Conservation (phyloP, 2,888 invertebrate genomes). For the Troides oblongomaculatus region DNA sequence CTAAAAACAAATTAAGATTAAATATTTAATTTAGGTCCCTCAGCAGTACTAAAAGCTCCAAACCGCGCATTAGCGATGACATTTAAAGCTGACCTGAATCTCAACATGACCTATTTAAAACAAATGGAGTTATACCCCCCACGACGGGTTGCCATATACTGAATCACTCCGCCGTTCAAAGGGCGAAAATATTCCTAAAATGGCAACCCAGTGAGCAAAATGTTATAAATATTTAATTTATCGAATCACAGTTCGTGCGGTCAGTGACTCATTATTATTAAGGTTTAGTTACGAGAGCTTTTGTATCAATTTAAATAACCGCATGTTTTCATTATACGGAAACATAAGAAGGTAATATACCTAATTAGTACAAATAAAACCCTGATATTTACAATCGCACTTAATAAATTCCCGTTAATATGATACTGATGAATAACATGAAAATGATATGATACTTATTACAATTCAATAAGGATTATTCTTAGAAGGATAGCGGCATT, state of each 20-base stretch:
- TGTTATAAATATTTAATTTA: conserved; percentile 31
- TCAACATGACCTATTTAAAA: conserved; percentile 16
- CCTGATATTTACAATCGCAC: conserved; percentile 54
- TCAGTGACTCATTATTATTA: conserved; percentile 51
- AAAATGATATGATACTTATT: conserved; percentile 9
- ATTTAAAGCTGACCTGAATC: conserved; percentile 12
- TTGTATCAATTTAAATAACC: conserved; percentile 3
- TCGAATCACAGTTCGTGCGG: conserved; percentile 38
- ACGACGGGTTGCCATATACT: conserved; percentile 1
- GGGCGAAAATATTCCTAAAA: conserved; percentile 2
- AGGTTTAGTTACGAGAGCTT: conserved; percentile 43
- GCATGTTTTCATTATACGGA: conserved; percentile 36
- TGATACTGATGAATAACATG: too few relatives aligned
- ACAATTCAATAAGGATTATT: conserved; percentile 15
- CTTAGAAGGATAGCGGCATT: conserved; percentile 19
- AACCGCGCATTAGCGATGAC: conserved; percentile 2
- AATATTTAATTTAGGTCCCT: not conserved
- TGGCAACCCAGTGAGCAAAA: conserved; percentile 1
- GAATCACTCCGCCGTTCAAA: conserved; percentile 6
- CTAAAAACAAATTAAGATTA: not conserved
- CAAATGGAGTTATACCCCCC: conserved; percentile 1
- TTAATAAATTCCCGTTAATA: conserved; percentile 35
- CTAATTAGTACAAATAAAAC: conserved; percentile 39
- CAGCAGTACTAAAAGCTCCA: not conserved
- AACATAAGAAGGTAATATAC: conserved; percentile 32